Percentiles rank a stretch among this genome's conserved stretches.
These are phyloP conservation scores for Phyto melanocephala DNA, from an alignment of 2,888 invertebrate genomes.

Conservation along the genomic window DNA sequence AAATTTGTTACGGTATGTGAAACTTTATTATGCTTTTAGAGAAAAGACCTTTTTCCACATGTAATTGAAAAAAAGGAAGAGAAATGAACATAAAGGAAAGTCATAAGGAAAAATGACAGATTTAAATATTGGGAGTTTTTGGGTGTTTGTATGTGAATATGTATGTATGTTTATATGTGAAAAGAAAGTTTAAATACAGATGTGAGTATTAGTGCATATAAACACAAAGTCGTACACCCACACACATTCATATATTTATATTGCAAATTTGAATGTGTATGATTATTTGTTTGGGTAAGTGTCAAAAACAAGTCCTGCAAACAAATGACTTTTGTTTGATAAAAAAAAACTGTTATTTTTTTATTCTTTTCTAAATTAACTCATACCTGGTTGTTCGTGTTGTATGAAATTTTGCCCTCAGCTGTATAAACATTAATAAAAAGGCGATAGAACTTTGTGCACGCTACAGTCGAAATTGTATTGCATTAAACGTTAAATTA, in stretches of 20 bases:
- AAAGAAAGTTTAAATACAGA: neutral
- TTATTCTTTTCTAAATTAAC: slow-evolving; percentile 56
- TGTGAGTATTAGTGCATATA: neutral
- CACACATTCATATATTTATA: neutral
- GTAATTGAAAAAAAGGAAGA: neutral
- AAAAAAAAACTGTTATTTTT: slow-evolving; percentile 68
- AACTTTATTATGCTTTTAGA: slow-evolving; percentile 39
- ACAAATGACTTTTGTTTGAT: slow-evolving; percentile 39
- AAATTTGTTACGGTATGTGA: slow-evolving; percentile 25
- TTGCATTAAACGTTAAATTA: no score
- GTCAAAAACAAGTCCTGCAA: slow-evolving; percentile 70
- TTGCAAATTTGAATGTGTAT: neutral
- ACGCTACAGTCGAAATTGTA: neutral
- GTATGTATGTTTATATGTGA: neutral
- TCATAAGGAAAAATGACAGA: neutral
- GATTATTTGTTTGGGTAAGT: slow-evolving; percentile 50
- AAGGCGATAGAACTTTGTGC: neutral
- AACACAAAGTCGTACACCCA: neutral
- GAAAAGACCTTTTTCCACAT: neutral
- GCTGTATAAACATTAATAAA: slow-evolving; percentile 5
- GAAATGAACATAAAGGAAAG: neutral
- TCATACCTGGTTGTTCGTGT: neutral
- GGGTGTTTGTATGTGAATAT: no score
- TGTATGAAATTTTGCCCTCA: neutral
- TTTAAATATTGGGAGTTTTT: neutral